Conservation (phyloP, 2,888 invertebrate genomes). For the Melanostoma mellinum region DNA sequence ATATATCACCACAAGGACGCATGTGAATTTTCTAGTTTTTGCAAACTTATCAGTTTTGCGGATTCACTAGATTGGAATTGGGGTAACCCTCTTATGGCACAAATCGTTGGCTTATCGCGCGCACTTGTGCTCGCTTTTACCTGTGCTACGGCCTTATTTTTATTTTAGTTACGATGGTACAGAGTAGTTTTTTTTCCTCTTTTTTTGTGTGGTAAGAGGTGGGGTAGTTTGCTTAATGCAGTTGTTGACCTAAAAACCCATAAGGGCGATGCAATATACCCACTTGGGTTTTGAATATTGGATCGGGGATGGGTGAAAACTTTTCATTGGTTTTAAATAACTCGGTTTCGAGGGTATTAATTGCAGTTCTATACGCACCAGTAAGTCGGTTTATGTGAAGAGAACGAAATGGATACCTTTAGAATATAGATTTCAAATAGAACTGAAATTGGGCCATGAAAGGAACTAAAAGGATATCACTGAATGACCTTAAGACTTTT, state of each 20-base stretch:
- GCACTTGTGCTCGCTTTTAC: conserved; percentile 31
- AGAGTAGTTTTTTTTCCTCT: conserved; percentile 16
- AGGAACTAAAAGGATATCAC: too few relatives aligned
- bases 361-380: conserved; percentile 33
- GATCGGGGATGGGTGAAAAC: neutral
- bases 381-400: neutral
- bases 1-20: conserved; percentile 33
- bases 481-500: too few relatives aligned
- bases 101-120: conserved; percentile 38
- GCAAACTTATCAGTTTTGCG: conserved; percentile 49
- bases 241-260: conserved; percentile 68
- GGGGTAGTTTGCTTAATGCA: conserved; percentile 50
- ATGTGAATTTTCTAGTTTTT: conserved; percentile 38
- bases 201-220: conserved; percentile 44
- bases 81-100: conserved; percentile 39
- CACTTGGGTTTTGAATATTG: conserved; percentile 30
- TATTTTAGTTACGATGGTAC: conserved; percentile 20
- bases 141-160: conserved; percentile 32
- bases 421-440: too few relatives aligned
- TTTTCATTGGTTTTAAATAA: conserved; percentile 31
- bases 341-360: conserved; percentile 31
- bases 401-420: too few relatives aligned
- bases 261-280: conserved; percentile 36
- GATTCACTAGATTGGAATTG: conserved; percentile 35
- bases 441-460: too few relatives aligned